Evolutionary conservation across 2,888 invertebrate genomes (phyloP), one percentile per base, ranked within the genome.

Genomic region (Pristionchus japonicus): DNA sequence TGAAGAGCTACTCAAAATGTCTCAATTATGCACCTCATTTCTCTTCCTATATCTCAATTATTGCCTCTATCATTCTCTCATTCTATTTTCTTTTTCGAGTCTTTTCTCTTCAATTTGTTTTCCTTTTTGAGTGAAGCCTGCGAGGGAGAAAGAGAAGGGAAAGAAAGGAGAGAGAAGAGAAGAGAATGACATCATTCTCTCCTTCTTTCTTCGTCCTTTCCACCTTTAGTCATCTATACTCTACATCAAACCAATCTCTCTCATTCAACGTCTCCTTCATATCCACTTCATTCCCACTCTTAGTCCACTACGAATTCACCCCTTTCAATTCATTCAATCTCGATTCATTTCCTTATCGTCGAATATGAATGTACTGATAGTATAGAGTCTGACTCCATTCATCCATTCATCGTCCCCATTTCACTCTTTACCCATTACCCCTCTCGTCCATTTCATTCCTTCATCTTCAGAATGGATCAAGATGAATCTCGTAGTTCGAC

Each of bases 401-500:
- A n/a, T n/a, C n/a, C n/a, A n/a, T n/a, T n/a, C n/a, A n/a, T n/a
- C n/a, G n/a, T n/a, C n/a, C n/a, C n/a, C n/a, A n/a, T n/a, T n/a
- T n/a, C n/a, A n/a, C n/a, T n/a, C n/a, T n/a, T n/a, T n/a, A n/a
- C n/a, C n/a, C n/a, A n/a, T n/a, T n/a, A n/a, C n/a, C n/a, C n/a
- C n/a, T n/a, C n/a, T n/a, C n/a, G n/a, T n/a, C 1, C 9, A 1
- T 67, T 15, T 23, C 1, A n/a, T 15, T 67, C 27, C 67, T 67
- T 67, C 27, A 31, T 74, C 40, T 37, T 40, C 31, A 31, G 31
- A 82, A 74, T 74, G 74, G 31, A 27, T 31, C 34, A 37, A 31
- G 34, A 34, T 31, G 37, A 13, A 34, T 74, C 74, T 74, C 74
- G 74, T 74, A 37, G 74, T 74, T 74, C 74, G 23, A 74, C 74